phyloP scores from a whole-genome alignment of 2,113 vertebrate genomes.

The Aptenodytes patagonicus region DNA sequence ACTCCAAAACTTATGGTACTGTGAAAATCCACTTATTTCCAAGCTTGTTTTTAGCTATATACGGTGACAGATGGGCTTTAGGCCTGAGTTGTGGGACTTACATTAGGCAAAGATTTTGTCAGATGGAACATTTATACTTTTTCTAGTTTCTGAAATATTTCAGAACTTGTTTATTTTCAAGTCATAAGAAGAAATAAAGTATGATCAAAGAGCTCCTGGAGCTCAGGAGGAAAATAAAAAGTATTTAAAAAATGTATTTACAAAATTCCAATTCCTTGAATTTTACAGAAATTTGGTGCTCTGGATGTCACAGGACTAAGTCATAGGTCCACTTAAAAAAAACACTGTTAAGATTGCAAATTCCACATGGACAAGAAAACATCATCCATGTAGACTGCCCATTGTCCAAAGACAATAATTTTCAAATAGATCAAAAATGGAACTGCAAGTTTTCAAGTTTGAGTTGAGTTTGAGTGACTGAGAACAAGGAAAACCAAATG shows the following conservation, averaged over 20 bases:
- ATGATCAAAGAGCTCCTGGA: neutral
- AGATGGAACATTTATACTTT: neutral
- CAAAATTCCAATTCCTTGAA: neutral
- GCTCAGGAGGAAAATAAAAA: accelerated
- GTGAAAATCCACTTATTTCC: slow-evolving; percentile 28
- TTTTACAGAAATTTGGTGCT: neutral
- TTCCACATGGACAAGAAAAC: neutral
- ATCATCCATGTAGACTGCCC: neutral
- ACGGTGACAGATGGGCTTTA: slow-evolving; percentile 1
- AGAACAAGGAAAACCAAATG: neutral
- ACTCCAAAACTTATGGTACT: neutral
- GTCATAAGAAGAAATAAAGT: neutral
- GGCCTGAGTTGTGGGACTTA: neutral
- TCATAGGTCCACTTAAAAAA: neutral
- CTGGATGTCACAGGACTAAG: neutral
- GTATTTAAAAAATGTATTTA: neutral
- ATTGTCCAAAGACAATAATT: neutral
- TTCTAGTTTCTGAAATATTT: neutral
- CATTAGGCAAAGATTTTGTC: neutral
- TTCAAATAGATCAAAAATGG: neutral
- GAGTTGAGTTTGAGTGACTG: neutral
- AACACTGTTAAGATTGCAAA: neutral
- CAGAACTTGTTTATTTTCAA: neutral
- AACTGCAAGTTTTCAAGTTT: neutral
- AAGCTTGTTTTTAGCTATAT: neutral